phyloP scores from a whole-genome alignment of 2,888 invertebrate genomes.

The Stramonita haemastoma region DNA sequence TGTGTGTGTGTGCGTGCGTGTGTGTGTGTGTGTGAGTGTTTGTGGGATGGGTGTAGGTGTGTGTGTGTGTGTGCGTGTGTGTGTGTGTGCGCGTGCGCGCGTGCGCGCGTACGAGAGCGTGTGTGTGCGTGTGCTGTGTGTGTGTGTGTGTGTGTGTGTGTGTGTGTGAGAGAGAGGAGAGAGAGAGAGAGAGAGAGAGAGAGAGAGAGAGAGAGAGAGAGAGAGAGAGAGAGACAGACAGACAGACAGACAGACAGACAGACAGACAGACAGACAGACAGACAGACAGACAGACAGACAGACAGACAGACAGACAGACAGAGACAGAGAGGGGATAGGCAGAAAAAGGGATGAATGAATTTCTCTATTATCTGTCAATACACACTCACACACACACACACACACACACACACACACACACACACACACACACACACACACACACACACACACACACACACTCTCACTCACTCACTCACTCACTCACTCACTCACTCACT shows the following conservation, averaged over 20 bases:
- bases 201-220: slow-evolving; percentile 17
- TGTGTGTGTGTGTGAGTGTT: not conserved
- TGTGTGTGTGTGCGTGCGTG: not conserved
- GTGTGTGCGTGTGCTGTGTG: too few relatives aligned
- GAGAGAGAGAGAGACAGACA: not conserved
- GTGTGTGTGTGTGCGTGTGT: too few relatives aligned
- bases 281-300: not conserved
- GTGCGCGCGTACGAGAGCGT: too few relatives aligned
- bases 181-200: slow-evolving; percentile 17
- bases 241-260: not conserved
- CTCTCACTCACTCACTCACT: not conserved
- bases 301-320: not conserved
- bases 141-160: too few relatives aligned
- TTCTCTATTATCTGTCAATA: not conserved
- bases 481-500: not conserved
- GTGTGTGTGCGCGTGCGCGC: too few relatives aligned
- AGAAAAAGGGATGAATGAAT: too few relatives aligned
- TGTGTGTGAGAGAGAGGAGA: not conserved
- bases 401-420: too few relatives aligned
- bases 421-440: not conserved
- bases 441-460: not conserved
- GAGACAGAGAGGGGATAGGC: too few relatives aligned
- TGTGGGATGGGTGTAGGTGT: too few relatives aligned
- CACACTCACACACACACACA: not conserved
- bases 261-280: not conserved